Evolutionary conservation across 2,113 vertebrate genomes (phyloP).

Genomic region (Ailurus styani): DNA sequence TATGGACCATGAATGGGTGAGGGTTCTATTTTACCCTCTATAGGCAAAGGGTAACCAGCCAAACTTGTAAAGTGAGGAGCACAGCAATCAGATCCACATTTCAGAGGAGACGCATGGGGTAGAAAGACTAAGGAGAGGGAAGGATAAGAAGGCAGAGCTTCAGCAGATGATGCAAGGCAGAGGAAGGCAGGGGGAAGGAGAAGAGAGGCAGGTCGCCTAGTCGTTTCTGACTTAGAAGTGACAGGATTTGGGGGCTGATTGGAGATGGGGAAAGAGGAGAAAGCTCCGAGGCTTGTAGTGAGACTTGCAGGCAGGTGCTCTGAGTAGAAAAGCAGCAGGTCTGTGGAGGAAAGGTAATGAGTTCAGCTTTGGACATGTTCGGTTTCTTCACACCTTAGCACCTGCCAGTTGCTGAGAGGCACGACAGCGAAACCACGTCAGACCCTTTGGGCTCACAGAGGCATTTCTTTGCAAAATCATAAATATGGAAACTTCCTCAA

Average conservation of each 20-base stretch:
- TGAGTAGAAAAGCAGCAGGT: not conserved
- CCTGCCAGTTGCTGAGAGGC: not conserved
- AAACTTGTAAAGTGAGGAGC: not conserved
- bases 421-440: not conserved
- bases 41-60: not conserved
- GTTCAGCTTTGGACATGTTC: not conserved
- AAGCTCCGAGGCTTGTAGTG: not conserved
- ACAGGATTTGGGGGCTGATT: not conserved
- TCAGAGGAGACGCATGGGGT: not conserved
- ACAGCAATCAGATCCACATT: not conserved
- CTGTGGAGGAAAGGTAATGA: not conserved
- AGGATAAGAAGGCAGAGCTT: not conserved
- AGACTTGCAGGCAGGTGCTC: not conserved
- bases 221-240: not conserved
- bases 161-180: too few relatives aligned
- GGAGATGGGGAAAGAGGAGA: not conserved
- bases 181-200: fast-evolving
- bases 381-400: not conserved
- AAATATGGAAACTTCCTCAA: slow-evolving; percentile 40
- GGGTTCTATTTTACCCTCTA: not conserved
- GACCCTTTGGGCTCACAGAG: not conserved
- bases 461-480: slow-evolving; percentile 12
- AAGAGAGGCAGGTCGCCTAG: not conserved
- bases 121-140: not conserved
- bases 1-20: not conserved